Conservation (phyloP, 2,888 invertebrate genomes). For the Cephus rjabovi region DNA sequence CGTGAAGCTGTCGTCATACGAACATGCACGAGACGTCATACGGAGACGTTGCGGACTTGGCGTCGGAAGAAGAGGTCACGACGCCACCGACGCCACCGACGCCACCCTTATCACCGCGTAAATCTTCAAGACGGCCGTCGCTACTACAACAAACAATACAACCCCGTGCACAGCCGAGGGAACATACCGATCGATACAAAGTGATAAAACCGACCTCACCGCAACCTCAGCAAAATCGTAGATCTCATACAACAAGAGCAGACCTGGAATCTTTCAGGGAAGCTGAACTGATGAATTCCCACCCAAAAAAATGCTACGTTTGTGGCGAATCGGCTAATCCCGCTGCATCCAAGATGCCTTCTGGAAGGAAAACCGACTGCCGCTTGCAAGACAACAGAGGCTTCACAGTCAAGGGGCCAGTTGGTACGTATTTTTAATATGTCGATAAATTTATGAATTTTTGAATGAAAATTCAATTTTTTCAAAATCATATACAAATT, state of each 20-base stretch:
- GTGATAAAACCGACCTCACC: slow-evolving; percentile 17
- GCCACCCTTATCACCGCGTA: slow-evolving; percentile 18
- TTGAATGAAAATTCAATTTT: background rate
- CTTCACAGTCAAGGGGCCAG: slow-evolving; percentile 32
- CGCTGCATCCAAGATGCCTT: slow-evolving; percentile 26
- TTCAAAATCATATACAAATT: background rate
- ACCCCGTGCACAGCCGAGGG: slow-evolving; percentile 30
- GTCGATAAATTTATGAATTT: background rate
- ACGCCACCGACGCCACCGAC: slow-evolving; percentile 16
- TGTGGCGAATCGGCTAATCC: slow-evolving; percentile 31
- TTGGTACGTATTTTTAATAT: slow-evolving; percentile 30
- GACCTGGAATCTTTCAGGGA: slow-evolving; percentile 33
- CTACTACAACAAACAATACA: slow-evolving; percentile 21
- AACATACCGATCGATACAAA: slow-evolving; percentile 34
- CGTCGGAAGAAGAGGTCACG: slow-evolving; percentile 40
- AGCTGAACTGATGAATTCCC: slow-evolving; percentile 19
- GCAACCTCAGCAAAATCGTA: slow-evolving; percentile 11
- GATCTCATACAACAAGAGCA: slow-evolving; percentile 28
- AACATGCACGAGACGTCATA: background rate
- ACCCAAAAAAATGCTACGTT: slow-evolving; percentile 37
- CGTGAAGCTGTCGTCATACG: background rate
- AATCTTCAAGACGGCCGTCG: slow-evolving; percentile 22
- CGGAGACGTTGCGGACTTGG: slow-evolving; percentile 29
- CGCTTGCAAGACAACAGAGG: slow-evolving; percentile 36
- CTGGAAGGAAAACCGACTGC: slow-evolving; percentile 30